Base-by-base conservation (phyloP, 2,888 invertebrate genomes). In the Steinernema carpocapsae region DNA sequence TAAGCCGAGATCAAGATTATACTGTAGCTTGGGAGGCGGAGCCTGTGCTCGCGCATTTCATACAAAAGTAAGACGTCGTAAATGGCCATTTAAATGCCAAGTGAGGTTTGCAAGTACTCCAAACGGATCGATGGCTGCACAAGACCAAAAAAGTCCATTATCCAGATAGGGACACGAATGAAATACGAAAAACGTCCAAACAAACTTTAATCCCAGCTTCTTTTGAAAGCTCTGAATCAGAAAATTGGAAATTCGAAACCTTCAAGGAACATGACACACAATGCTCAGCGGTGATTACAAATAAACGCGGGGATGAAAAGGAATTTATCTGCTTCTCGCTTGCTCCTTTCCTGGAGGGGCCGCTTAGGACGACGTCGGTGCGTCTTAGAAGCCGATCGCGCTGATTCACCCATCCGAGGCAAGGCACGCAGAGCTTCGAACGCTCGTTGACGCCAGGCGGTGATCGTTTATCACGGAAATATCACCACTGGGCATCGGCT, bases 271-370 rank as follows among this genome's bases (percentile, higher is more conserved):
- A 37, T 37, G 37, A 19, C 48, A 19, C 48, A 48, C 48, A 48
- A 48, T n/a, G 48, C 48, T 64, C 64, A 64, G 37, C 29, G 37
- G 10, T 64, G 64, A 64, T 64, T 64, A 64, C 64, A 64, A 64
- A 64, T 64, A 37, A 32, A 64, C 64, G 64, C 64, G 32, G 3
- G 48, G 48, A 48, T 48, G 48, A 19, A 48, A 64, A 64, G 64
- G 64, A 64, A 64, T 64, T 64, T 64, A 64, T 64, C 64, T 64
- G 64, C 64, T 26, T 56, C 48, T n/a, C 48, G n/a, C 48, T 32
- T 32, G 64, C 32, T 32, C 17, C 64, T 29, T 26, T 19, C 26
- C 26, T 26, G 64, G 17, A 29, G 64, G n/a, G 29, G 32, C 64
- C 32, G 19, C 56, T 19, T 48, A 48, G 14, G 48, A 48, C 37